These are phyloP conservation scores for Drosophila cognata DNA, from an alignment of 2,888 invertebrate species.

Conservation along the genomic window DNA sequence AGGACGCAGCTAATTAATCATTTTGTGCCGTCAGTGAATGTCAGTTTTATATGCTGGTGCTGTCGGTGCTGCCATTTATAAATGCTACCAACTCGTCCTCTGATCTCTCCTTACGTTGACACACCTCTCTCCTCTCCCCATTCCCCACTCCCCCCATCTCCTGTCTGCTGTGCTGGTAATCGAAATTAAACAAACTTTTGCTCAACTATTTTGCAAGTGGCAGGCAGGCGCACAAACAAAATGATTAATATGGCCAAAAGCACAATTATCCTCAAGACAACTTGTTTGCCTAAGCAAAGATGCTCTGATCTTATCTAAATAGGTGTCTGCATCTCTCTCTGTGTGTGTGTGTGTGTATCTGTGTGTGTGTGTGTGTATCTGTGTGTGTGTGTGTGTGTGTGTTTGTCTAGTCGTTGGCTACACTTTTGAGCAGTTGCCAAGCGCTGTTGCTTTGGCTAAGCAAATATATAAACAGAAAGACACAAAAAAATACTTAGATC, in stretches of 20 bases:
- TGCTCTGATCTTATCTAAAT: conserved; percentile 48
- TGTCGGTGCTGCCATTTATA: conserved; percentile 76
- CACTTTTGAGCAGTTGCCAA: conserved; percentile 43
- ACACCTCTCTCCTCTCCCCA: conserved; percentile 15
- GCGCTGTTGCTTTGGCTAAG: conserved; percentile 14
- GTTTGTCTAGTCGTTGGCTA: conserved; percentile 9
- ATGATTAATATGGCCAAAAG: conserved; percentile 51
- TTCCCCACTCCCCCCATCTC: too few species aligned
- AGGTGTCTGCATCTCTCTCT: conserved; percentile 2
- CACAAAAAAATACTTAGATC: conserved; percentile 1
- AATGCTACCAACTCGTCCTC: conserved; percentile 30
- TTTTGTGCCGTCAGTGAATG: conserved; percentile 70
- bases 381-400: conserved; percentile 1
- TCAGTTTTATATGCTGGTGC: conserved; percentile 81
- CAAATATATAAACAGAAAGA: not conserved
- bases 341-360: not conserved
- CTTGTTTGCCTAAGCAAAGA: conserved; percentile 49
- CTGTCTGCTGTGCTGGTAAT: conserved; percentile 37
- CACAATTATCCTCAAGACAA: conserved; percentile 42
- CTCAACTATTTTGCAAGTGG: conserved; percentile 58
- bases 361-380: not conserved
- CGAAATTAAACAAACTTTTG: conserved; percentile 79
- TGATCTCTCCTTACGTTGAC: conserved; percentile 42
- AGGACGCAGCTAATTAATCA: conserved; percentile 69
- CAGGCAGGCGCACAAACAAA: conserved; percentile 21